Conservation (phyloP, 1,140 invertebrate genomes). For the Heliconius melpomene region DNA sequence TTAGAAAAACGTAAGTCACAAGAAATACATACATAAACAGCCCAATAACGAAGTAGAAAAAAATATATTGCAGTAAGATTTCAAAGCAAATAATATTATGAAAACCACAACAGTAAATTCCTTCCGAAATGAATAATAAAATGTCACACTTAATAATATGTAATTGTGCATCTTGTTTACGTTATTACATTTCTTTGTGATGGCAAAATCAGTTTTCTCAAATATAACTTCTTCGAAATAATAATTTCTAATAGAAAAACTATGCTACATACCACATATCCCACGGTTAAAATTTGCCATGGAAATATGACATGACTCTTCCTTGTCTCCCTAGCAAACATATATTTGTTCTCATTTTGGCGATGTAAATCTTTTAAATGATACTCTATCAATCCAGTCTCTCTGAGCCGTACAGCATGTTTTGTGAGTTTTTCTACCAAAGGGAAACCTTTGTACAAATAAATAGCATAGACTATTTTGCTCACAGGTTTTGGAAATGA, state of each 20-base stretch:
- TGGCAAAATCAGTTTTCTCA: neutral
- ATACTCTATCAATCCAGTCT: slow-evolving; percentile 51
- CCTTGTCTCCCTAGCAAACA: slow-evolving; percentile 15
- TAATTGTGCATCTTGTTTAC: too few relatives aligned
- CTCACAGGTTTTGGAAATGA: slow-evolving; percentile 42
- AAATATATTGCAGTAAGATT: neutral
- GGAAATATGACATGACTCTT: slow-evolving; percentile 39
- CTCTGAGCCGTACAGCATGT: slow-evolving; percentile 46
- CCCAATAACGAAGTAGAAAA: too few relatives aligned
- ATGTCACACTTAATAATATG: neutral
- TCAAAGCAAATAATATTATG: neutral
- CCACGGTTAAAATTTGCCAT: slow-evolving; percentile 47
- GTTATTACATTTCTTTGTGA: neutral
- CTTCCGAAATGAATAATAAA: neutral
- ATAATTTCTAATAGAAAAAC: neutral
- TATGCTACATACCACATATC: slow-evolving; percentile 1
- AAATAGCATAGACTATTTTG: slow-evolving; percentile 53
- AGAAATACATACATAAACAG: too few relatives aligned
- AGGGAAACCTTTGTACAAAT: slow-evolving; percentile 64
- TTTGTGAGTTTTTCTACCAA: slow-evolving; percentile 36
- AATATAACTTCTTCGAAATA: neutral
- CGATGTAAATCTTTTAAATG: slow-evolving; percentile 32
- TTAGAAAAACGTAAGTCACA: too few relatives aligned
- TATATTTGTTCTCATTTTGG: slow-evolving; percentile 24
- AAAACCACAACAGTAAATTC: neutral